phyloP scores from a whole-genome alignment of 2,113 vertebrate genomes.

The Seriola dumerili region DNA sequence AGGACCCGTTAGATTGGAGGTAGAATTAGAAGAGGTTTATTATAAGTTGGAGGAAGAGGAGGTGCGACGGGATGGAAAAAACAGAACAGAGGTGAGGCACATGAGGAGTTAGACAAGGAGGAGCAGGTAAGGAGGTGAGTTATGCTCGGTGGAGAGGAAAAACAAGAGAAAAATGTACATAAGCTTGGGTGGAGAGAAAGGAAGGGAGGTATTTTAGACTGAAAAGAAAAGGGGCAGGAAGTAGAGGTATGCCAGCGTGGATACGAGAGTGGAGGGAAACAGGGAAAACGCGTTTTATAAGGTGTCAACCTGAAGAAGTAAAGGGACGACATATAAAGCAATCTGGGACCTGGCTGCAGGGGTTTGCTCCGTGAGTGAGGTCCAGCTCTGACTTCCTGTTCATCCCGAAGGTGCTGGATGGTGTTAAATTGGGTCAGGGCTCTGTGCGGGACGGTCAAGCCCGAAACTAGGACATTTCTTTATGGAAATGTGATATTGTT shows the following conservation, averaged over 20 bases:
- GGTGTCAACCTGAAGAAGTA: neutral
- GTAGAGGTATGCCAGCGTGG: neutral
- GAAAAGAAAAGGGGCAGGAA: neutral
- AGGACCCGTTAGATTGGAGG: constrained; percentile 27
- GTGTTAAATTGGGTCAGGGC: neutral
- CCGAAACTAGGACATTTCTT: too few species aligned
- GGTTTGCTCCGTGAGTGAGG: neutral
- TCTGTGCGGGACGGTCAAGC: too few species aligned
- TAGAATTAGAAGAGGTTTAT: constrained; percentile 23
- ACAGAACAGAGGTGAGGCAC: neutral
- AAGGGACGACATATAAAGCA: neutral
- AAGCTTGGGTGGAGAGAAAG: neutral
- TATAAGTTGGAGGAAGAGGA: constrained; percentile 26
- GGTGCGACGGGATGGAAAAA: neutral
- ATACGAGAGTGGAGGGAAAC: neutral
- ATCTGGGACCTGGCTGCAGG: neutral
- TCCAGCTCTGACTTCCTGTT: neutral
- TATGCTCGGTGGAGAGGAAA: neutral
- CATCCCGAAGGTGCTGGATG: neutral
- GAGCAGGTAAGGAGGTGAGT: constrained; percentile 17
- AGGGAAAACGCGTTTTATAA: neutral
- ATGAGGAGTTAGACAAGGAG: neutral
- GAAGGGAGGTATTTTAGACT: neutral
- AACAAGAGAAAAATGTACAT: neutral
- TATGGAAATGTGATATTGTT: too few species aligned